phyloP scores from a whole-genome alignment of 2,113 vertebrate species.

The Scartelaos histophorus region DNA sequence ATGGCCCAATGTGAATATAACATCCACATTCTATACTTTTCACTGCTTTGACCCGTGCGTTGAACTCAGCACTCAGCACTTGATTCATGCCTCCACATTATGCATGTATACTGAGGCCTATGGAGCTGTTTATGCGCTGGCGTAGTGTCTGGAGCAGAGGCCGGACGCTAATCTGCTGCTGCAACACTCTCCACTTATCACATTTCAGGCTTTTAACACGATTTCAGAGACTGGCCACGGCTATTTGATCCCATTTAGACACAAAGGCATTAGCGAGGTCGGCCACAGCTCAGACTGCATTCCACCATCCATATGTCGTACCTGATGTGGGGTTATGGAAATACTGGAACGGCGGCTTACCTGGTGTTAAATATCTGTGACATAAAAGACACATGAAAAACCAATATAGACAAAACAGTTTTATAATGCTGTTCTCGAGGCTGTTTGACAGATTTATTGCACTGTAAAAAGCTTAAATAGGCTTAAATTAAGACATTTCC shows the following conservation, averaged over 20 bases:
- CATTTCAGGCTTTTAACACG: constrained; percentile 21
- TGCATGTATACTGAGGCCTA: neutral
- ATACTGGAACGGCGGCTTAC: neutral
- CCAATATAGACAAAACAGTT: neutral
- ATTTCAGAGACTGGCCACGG: constrained; percentile 13
- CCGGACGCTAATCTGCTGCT: constrained; percentile 11
- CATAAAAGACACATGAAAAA: too few species aligned
- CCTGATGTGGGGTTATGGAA: neutral
- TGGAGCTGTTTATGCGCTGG: constrained; percentile 9
- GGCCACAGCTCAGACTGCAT: neutral
- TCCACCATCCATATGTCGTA: constrained; percentile 11
- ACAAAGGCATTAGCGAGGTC: constrained; percentile 16
- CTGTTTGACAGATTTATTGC: too few species aligned
- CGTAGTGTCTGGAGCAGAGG: constrained; percentile 8
- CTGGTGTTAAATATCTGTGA: neutral
- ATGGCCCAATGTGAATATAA: neutral
- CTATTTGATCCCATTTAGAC: constrained; percentile 21
- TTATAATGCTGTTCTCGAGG: neutral
- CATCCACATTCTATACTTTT: neutral
- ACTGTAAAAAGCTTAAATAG: too few species aligned
- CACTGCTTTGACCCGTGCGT: neutral
- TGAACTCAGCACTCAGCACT: neutral
- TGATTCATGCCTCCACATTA: neutral
- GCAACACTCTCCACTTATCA: constrained; percentile 12
- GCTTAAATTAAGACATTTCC: too few species aligned